Base-by-base conservation (phyloP, 2,797 vertebrate species). In the Glossophaga mutica region DNA sequence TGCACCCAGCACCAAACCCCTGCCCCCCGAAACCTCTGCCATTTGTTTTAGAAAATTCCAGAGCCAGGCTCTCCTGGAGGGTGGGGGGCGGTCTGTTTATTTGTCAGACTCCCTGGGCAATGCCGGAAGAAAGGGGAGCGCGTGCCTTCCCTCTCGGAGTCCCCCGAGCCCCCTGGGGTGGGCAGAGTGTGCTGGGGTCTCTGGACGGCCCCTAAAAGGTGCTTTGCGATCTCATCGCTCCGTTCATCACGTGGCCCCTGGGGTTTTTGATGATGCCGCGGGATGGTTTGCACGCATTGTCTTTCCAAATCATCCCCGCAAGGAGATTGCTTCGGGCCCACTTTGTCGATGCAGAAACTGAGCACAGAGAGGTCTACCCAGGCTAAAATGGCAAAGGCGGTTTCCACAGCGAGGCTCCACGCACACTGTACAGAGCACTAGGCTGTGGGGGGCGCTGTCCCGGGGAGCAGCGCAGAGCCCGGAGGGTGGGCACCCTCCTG, bases 1-100 rank as follows among this genome's bases (percentile, higher is more conserved):
- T 1, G n/a, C 32, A 19, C 14, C 44, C 19, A 0, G 2, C 9
- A 6, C 52, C 68, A 5, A 5, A 14, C 57, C 0, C 0, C 24
- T 8, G 18, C 16, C 52, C 18, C 4, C 2, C 14, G 32, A 24
- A 55, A 68, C 29, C 0, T 32, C 16, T 73, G 78, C 21, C 1
- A 26, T 57, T 67, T 24, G 42, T 6, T 73, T 83, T 78, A 68
- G 67, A 68, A 62, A 68, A 19, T 1, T 37, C 68, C 42, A 15
- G 11, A 55, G 32, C 32, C 3, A 0, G 37, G 46, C 24, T 91
- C 26, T 85, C 16, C 29, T 2, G 67, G 67, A 19, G 2, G 3
- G 0, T 1, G 37, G 9, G 18, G 1, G 7, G 50, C 9, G 7
- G 21, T 50, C 37, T 62, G 59, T n/a, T 71, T 9, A 5, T 24